phyloP scores from a whole-genome alignment of 2,888 invertebrate species.

The Apoda limacodes region DNA sequence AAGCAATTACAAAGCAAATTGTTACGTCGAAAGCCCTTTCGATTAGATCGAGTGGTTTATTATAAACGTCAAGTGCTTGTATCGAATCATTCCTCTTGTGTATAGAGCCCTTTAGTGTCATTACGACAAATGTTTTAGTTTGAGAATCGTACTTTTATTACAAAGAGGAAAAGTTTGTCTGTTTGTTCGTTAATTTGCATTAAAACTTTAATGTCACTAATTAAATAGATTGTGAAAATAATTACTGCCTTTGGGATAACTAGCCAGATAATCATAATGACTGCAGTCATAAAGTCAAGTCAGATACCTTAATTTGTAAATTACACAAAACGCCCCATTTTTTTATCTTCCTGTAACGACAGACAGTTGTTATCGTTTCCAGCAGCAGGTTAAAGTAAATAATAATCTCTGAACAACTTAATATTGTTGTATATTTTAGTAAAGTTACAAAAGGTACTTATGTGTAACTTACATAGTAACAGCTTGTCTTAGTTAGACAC shows the following conservation, averaged over 20 bases:
- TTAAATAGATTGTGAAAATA: slow-evolving; percentile 1
- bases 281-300: slow-evolving; percentile 4
- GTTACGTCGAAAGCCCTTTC: slow-evolving; percentile 15
- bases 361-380: too few relatives aligned
- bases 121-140: slow-evolving; percentile 20
- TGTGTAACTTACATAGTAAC: too few relatives aligned
- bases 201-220: background rate
- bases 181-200: background rate
- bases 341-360: too few relatives aligned
- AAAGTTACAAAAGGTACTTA: too few relatives aligned
- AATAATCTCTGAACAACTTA: too few relatives aligned
- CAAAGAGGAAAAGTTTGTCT: too few relatives aligned
- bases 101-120: slow-evolving; percentile 12
- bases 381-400: too few relatives aligned
- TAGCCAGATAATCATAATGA: slow-evolving; percentile 2
- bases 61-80: slow-evolving; percentile 9
- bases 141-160: too few relatives aligned
- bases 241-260: background rate
- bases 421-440: too few relatives aligned
- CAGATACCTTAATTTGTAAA: too few relatives aligned
- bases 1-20: slow-evolving; percentile 23
- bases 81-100: slow-evolving; percentile 12
- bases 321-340: too few relatives aligned
- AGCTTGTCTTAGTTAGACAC: too few relatives aligned
- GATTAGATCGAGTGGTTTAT: slow-evolving; percentile 5